Percentiles rank a stretch among this genome's conserved stretches.
phyloP scores from a whole-genome alignment of 2,113 vertebrate genomes.

The Deroptyus accipitrinus region DNA sequence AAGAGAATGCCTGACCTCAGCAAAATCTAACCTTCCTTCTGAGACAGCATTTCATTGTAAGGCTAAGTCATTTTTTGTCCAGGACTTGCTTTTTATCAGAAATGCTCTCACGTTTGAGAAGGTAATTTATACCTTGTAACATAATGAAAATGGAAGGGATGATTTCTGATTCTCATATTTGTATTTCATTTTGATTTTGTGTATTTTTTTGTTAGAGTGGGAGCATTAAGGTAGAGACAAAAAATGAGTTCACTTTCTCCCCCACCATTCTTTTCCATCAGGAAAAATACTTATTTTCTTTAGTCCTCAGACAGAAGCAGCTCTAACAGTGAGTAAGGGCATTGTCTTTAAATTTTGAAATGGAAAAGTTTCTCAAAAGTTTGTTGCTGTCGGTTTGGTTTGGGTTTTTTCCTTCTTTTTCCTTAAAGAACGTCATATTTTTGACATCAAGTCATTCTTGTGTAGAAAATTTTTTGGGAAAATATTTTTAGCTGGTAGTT shows the following conservation, averaged over 20 bases:
- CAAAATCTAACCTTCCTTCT: neutral
- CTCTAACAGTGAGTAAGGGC: neutral
- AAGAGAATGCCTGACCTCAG: neutral
- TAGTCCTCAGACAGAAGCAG: neutral
- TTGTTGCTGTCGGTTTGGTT: neutral
- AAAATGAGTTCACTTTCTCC: neutral
- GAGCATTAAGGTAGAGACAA: neutral
- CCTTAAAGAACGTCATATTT: neutral
- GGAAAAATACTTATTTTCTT: neutral
- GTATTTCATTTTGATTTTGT: neutral
- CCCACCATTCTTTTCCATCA: neutral
- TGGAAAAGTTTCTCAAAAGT: neutral
- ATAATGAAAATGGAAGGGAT: neutral
- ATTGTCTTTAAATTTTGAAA: neutral
- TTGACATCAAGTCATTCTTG: neutral
- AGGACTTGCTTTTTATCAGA: neutral
- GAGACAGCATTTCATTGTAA: neutral
- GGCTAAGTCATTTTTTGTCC: neutral
- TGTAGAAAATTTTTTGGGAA: neutral
- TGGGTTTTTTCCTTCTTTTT: neutral
- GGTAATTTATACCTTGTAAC: neutral
- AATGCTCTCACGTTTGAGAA: neutral
- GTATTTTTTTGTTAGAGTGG: neutral
- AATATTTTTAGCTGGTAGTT: neutral
- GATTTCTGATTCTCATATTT: neutral